phyloP scores from a whole-genome alignment of 2,888 invertebrate species.

The Camponotus fellah region DNA sequence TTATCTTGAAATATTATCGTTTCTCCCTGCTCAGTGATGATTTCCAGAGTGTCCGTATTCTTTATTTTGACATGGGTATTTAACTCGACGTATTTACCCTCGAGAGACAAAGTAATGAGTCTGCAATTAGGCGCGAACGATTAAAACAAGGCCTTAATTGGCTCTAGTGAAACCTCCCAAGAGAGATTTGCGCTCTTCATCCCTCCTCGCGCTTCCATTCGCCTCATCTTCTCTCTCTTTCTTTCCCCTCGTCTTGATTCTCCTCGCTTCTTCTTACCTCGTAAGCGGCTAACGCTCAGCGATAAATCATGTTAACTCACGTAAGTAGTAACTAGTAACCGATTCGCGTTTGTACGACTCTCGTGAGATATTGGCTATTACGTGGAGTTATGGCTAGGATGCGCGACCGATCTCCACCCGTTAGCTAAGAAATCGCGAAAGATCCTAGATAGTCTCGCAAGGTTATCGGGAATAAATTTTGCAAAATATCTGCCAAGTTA shows the following conservation, averaged over 20 bases:
- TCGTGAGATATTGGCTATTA: conserved; percentile 84
- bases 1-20: conserved; percentile 26
- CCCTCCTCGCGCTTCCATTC: conserved; percentile 48
- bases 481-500: not conserved
- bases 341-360: conserved; percentile 84
- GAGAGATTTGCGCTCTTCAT: conserved; percentile 75
- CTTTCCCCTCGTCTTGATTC: conserved; percentile 40
- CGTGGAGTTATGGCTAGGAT: conserved; percentile 80
- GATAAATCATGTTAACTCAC: conserved; percentile 83
- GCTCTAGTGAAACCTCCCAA: conserved; percentile 73
- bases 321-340: conserved; percentile 84
- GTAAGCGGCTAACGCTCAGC: conserved; percentile 65
- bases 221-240: conserved; percentile 57
- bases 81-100: conserved; percentile 77
- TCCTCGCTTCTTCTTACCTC: conserved; percentile 60
- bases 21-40: conserved; percentile 56
- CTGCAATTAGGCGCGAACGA: conserved; percentile 82
- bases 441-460: conserved; percentile 72
- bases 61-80: conserved; percentile 68
- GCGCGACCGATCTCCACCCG: conserved; percentile 67
- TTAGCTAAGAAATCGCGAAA: conserved; percentile 65
- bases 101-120: conserved; percentile 80
- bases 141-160: conserved; percentile 84
- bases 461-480: not conserved
- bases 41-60: conserved; percentile 60